A percentile compares a stretch with the other conserved stretches of the same genome.
Conservation (phyloP, 1,140 invertebrate genomes). For the Xylocopa sonorina region DNA sequence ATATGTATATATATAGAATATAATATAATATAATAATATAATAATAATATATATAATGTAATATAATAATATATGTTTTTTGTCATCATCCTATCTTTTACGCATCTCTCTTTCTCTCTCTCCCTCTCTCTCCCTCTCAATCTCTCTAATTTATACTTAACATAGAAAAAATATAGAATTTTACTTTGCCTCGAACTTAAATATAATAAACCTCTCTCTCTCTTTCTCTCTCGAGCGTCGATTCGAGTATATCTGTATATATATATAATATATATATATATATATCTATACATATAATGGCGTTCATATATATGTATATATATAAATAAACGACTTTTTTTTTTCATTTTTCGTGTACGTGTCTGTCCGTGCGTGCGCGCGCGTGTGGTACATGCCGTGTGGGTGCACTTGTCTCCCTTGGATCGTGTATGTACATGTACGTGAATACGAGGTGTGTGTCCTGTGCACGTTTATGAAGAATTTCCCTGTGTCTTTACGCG, state of each 20-base stretch:
- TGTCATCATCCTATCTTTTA: slow-evolving; percentile 68
- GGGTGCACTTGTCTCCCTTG: background rate
- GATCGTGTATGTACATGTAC: slow-evolving; percentile 23
- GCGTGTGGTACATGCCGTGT: background rate
- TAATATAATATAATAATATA: slow-evolving; percentile 61
- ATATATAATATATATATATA: too few relatives aligned
- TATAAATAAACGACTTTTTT: slow-evolving; percentile 50
- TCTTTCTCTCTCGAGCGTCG: slow-evolving; percentile 64
- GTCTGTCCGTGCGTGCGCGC: background rate
- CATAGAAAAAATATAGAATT: slow-evolving; percentile 82
- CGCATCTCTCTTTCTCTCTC: slow-evolving; percentile 64
- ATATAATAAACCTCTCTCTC: slow-evolving; percentile 75
- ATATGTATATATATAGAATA: slow-evolving; percentile 72
- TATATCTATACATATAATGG: background rate
- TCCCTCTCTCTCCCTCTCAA: slow-evolving; percentile 41
- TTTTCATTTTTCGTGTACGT: slow-evolving; percentile 7
- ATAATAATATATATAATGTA: slow-evolving; percentile 47
- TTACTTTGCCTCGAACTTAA: slow-evolving; percentile 79
- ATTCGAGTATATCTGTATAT: slow-evolving; percentile 69
- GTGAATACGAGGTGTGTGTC: background rate
- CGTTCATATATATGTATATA: background rate
- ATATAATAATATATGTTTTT: slow-evolving; percentile 56
- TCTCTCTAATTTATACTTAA: slow-evolving; percentile 77
- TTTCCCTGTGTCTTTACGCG: background rate
- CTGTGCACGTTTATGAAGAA: background rate